phyloP scores from a whole-genome alignment of 2,113 vertebrate species.

The Nesogale talazaci region DNA sequence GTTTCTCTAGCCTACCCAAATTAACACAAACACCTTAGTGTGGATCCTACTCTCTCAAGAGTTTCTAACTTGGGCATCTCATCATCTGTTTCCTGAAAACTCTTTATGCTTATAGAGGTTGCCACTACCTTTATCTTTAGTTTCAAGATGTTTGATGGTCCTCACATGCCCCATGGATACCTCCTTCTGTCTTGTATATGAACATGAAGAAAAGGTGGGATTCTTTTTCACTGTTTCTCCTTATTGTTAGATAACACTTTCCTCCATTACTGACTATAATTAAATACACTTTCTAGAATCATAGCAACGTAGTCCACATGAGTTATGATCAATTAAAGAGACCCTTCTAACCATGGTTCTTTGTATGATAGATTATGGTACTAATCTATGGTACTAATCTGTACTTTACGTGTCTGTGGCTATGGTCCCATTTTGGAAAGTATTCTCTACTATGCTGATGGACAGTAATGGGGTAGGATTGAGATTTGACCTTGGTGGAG shows the following conservation, averaged over 20 bases:
- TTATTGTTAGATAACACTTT: not conserved
- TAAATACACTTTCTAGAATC: not conserved
- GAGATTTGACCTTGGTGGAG: no score
- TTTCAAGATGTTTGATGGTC: not conserved
- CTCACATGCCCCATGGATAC: not conserved
- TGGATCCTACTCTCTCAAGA: constrained; percentile 3
- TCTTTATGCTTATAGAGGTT: not conserved
- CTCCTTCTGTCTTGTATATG: not conserved
- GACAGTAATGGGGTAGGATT: no score
- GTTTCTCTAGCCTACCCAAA: no score
- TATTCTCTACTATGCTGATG: no score
- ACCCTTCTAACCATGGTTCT: no score
- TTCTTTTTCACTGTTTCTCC: not conserved
- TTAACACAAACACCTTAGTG: not conserved
- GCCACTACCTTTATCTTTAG: not conserved
- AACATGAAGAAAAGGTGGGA: fast-evolving
- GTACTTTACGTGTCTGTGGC: no score
- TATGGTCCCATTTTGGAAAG: no score
- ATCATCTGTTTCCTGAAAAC: constrained; percentile 29
- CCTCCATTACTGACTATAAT: not conserved
- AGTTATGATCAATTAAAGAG: no score
- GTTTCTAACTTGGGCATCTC: not conserved
- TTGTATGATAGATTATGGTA: no score
- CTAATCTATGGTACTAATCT: no score
- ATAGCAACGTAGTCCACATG: not conserved